phyloP scores from a whole-genome alignment of 2,888 invertebrate genomes.

The Patella caerulea region DNA sequence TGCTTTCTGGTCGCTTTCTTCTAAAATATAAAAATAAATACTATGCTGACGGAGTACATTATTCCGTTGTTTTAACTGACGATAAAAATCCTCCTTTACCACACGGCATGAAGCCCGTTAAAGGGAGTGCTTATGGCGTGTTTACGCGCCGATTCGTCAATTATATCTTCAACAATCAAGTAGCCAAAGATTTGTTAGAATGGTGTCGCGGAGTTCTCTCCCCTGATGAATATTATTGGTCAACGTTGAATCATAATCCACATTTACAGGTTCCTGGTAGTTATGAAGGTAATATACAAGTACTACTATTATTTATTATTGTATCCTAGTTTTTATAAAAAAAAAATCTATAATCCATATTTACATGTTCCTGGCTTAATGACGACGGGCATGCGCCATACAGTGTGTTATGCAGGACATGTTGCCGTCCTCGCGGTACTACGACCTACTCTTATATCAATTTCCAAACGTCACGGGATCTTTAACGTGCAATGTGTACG shows the following conservation, averaged over 20 bases:
- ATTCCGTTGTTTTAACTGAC: constrained; percentile 38
- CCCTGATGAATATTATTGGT: constrained; percentile 71
- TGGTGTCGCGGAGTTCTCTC: constrained; percentile 66
- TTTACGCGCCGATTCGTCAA: constrained; percentile 66
- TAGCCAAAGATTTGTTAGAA: constrained; percentile 58
- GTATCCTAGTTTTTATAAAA: too few species aligned
- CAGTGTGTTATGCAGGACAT: too few species aligned
- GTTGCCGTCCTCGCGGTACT: too few species aligned
- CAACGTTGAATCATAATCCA: constrained; percentile 67
- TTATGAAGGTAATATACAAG: constrained; percentile 53
- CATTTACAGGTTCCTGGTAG: constrained; percentile 62
- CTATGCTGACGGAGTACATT: constrained; percentile 24
- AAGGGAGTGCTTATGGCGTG: constrained; percentile 69
- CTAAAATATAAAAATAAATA: constrained; percentile 29
- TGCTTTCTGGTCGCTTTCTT: constrained; percentile 38
- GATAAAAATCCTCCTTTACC: constrained; percentile 41
- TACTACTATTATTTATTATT: too few species aligned
- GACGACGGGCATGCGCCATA: too few species aligned
- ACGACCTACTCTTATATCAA: too few species aligned
- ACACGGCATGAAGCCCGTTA: constrained; percentile 45
- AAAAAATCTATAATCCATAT: too few species aligned
- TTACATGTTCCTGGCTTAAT: too few species aligned
- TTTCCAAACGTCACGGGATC: too few species aligned
- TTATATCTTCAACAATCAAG: constrained; percentile 56
- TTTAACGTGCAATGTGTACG: too few species aligned